phyloP scores from a whole-genome alignment of 2,113 vertebrate species.

The Nanorana parkeri region DNA sequence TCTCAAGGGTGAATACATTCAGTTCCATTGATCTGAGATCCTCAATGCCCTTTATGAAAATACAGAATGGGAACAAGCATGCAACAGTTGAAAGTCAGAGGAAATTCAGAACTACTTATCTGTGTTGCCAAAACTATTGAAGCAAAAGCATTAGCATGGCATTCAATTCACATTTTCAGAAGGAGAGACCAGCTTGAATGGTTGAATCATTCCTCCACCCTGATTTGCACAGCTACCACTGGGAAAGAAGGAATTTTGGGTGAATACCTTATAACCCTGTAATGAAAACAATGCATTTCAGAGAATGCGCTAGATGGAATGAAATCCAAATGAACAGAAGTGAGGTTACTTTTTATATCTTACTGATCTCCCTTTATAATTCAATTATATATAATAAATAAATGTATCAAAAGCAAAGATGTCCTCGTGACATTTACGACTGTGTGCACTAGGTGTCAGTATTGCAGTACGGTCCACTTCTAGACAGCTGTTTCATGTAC shows the following conservation, averaged over 20 bases:
- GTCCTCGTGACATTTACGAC: not conserved
- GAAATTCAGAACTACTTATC: too few relatives aligned
- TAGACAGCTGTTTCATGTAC: not conserved
- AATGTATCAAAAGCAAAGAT: not conserved
- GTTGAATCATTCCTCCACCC: not conserved
- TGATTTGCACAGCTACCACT: too few relatives aligned
- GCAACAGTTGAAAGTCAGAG: too few relatives aligned
- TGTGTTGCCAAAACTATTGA: too few relatives aligned
- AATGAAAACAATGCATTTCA: constrained; percentile 13
- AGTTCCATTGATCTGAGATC: too few relatives aligned
- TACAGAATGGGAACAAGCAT: too few relatives aligned
- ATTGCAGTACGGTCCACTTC: not conserved
- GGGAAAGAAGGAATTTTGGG: not conserved
- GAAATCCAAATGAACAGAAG: constrained; percentile 23
- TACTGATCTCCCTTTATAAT: constrained; percentile 1
- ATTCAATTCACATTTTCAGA: not conserved
- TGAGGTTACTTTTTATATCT: not conserved
- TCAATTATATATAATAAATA: too few relatives aligned
- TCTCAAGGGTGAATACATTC: too few relatives aligned
- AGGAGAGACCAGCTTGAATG: not conserved
- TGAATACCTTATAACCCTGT: not conserved
- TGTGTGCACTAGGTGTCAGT: constrained; percentile 28
- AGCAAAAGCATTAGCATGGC: not conserved
- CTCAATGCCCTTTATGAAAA: too few relatives aligned
- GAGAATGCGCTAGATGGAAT: constrained; percentile 25